Base-by-base conservation (phyloP, 2,797 vertebrate species). In the Poeciliopsis infans region DNA sequence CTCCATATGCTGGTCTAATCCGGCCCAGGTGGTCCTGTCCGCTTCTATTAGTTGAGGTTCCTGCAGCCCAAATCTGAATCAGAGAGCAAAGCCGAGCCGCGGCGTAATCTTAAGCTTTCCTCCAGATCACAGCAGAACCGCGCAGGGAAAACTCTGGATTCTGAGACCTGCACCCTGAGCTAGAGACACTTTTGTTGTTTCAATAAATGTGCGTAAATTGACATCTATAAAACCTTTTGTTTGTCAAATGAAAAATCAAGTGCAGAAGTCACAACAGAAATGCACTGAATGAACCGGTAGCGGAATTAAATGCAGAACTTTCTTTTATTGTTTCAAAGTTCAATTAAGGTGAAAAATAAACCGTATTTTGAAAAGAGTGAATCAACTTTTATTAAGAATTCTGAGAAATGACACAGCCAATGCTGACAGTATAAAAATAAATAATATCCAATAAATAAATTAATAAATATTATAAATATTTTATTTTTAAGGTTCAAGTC, bases 11-110 rank as follows among this genome's bases (percentile, higher is more conserved):
- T 71, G 77, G 18, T 66, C 51, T 94, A 95, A 95, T 94, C 93
- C 86, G 31, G 86, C 77, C 93, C 94, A 95, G 94, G 92, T 95
- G 94, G 93, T 93, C 88, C 89, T 93, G 94, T 94, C 94, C 76
- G 76, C 78, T 93, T 87, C 84, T 20, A 93, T 95, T 95, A 95
- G 92, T 80, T 79, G 75, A 84, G 66, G 28, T 83, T 69, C 31
- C 72, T 47, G 46, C 68, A 71, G 31, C 28, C 47, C 8, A 33
- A 25, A 75, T 71, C 71, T 28, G 77, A 75, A 10, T 78, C 83
- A 7, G 33, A 47, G 73, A n/a, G 49, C 47, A 70, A 43, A 80
- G 74, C 49, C 0, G 3, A 25, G 59, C 39, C 7, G 36, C 46
- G 15, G 15, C 45, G 2, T 74, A 83, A 84, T 76, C 68, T 61